Percentiles rank a stretch among this genome's conserved stretches.
Evolutionary conservation across 2,797 vertebrate species (phyloP).

Genomic region (Sebastes kiyomatsui): DNA sequence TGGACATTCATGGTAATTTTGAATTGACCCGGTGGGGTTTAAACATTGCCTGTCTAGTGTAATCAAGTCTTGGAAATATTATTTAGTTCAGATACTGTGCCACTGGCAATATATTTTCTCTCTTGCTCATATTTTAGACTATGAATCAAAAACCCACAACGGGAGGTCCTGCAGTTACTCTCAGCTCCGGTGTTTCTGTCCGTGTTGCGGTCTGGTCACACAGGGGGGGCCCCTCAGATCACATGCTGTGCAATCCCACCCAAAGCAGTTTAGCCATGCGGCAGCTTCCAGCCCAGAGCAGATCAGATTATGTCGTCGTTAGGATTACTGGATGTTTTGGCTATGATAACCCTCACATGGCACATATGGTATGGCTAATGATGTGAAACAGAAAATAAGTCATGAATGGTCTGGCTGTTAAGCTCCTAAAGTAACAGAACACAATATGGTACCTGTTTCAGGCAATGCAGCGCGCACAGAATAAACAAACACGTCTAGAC

Average conservation of each 20-base stretch:
- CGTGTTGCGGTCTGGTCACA: conserved; percentile 17
- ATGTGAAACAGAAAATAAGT: conserved; percentile 67
- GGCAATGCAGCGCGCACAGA: not conserved
- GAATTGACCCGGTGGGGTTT: not conserved
- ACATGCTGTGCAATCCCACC: conserved; percentile 76
- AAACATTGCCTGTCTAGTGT: not conserved
- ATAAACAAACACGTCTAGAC: conserved; percentile 2
- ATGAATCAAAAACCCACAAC: not conserved
- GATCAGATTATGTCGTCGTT: conserved; percentile 75
- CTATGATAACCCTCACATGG: conserved; percentile 71
- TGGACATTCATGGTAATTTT: not conserved
- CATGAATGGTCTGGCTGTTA: conserved; percentile 41
- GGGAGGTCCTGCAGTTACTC: not conserved
- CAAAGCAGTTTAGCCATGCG: conserved; percentile 75
- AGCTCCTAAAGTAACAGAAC: conserved; percentile 50
- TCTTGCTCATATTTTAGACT: not conserved
- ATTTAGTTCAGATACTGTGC: not conserved
- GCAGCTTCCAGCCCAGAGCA: conserved; percentile 51
- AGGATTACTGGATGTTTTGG: conserved; percentile 72
- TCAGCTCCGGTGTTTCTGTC: conserved; percentile 13
- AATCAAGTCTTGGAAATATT: not conserved
- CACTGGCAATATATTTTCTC: not conserved
- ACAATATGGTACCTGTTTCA: conserved; percentile 52
- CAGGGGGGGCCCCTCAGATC: conserved; percentile 50
- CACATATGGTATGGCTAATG: conserved; percentile 77